Percentiles rank a stretch among this genome's conserved stretches.
Evolutionary conservation across 2,888 invertebrate species (phyloP).

Genomic region (Abrostola triplasia): DNA sequence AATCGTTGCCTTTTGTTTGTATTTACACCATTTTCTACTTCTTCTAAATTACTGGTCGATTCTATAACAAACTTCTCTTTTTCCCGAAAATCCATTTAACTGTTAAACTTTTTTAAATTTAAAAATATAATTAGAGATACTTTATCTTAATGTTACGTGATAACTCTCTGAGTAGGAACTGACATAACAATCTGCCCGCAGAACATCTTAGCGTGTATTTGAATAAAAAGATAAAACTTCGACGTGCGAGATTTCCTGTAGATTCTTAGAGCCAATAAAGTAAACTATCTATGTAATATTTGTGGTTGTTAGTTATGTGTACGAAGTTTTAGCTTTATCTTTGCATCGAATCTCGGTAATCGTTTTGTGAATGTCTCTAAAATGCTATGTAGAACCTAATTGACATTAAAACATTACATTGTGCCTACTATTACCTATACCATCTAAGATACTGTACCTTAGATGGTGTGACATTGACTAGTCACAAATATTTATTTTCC

Average conservation of each 20-base stretch:
- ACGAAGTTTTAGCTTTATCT: not conserved
- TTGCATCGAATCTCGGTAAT: no score
- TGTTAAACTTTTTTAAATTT: slow-evolving; percentile 1
- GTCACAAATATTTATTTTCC: no score
- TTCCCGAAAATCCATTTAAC: slow-evolving; percentile 37
- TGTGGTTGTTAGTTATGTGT: not conserved
- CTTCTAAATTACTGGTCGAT: slow-evolving; percentile 16
- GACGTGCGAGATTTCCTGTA: slow-evolving; percentile 25
- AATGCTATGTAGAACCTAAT: no score
- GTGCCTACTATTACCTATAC: no score
- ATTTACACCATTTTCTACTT: slow-evolving; percentile 31
- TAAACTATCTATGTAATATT: not conserved
- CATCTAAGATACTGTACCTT: no score
- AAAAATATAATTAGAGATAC: not conserved
- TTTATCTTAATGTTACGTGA: slow-evolving; percentile 33
- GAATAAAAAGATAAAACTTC: slow-evolving; percentile 47
- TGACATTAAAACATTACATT: no score
- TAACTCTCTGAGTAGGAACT: slow-evolving; percentile 40
- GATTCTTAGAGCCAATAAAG: slow-evolving; percentile 21
- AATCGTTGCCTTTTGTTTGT: slow-evolving; percentile 12
- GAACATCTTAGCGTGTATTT: slow-evolving; percentile 42
- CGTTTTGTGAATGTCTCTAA: no score
- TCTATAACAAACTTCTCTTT: slow-evolving; percentile 27
- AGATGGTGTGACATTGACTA: no score
- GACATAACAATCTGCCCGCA: slow-evolving; percentile 45